A percentile compares a stretch with the other conserved stretches of the same genome.
Conservation (phyloP, 2,888 invertebrate species). For the Chrysolina oricalcia region DNA sequence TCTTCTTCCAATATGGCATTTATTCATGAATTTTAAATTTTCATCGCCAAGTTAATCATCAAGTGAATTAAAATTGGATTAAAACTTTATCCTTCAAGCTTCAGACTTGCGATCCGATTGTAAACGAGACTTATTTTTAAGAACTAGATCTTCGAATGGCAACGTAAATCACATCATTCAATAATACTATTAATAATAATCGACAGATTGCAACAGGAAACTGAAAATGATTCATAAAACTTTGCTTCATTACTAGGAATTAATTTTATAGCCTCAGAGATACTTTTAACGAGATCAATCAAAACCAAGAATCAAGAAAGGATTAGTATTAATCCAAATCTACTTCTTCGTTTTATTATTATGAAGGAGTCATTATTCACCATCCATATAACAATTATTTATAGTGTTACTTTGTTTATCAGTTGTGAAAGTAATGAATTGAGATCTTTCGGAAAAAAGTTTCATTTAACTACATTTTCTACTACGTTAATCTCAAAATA, state of each 20-base stretch:
- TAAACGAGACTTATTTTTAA: background rate
- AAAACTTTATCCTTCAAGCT: no score
- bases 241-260: background rate
- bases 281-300: background rate
- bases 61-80: no score
- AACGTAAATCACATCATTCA: conserved; percentile 29
- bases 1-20: no score
- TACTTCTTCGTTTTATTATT: background rate
- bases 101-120: no score
- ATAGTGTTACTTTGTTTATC: background rate
- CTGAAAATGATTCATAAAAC: conserved; percentile 33
- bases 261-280: background rate
- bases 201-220: conserved; percentile 40
- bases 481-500: no score
- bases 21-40: no score
- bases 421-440: no score
- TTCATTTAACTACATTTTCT: no score
- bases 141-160: conserved; percentile 1
- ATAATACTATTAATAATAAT: conserved; percentile 23
- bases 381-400: background rate
- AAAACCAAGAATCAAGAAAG: background rate
- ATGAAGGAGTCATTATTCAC: background rate
- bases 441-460: no score
- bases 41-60: no score
- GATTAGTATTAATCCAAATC: background rate